Conservation (phyloP, 2,797 vertebrate genomes). For the Sebastes alutus region DNA sequence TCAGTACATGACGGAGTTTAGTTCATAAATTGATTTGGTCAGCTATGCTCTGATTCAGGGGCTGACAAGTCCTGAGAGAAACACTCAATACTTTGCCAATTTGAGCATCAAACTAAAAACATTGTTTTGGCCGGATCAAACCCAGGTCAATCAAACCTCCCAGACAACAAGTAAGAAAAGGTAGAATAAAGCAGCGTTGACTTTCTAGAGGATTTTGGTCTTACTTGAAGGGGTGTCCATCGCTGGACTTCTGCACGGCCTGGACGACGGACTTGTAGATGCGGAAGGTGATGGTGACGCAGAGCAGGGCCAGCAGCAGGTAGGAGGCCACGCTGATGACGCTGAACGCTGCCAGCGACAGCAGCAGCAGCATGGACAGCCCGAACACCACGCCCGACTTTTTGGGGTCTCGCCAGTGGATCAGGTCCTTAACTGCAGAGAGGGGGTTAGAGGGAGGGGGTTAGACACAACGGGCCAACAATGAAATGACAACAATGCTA, state of each 20-base stretch:
- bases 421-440: constrained; percentile 86
- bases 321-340: constrained; percentile 93
- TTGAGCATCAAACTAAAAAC: background rate
- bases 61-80: background rate
- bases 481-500: background rate
- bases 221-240: constrained; percentile 95
- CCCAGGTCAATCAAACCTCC: background rate
- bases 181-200: background rate
- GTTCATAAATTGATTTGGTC: too few species aligned
- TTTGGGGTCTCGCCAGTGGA: constrained; percentile 93
- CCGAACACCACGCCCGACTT: constrained; percentile 91
- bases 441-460: background rate
- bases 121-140: background rate
- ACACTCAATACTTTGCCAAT: background rate
- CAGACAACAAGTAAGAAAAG: background rate
- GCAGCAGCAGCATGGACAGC: constrained; percentile 87
- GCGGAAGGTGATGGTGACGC: constrained; percentile 94
- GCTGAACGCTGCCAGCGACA: constrained; percentile 93
- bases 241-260: constrained; percentile 91
- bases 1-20: too few species aligned
- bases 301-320: constrained; percentile 91
- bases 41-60: background rate
- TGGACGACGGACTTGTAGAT: constrained; percentile 94
- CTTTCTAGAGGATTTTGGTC: background rate
- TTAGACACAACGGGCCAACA: background rate